Evolutionary conservation across 2,797 vertebrate genomes (phyloP).

Genomic region (Fistularia commersonii): DNA sequence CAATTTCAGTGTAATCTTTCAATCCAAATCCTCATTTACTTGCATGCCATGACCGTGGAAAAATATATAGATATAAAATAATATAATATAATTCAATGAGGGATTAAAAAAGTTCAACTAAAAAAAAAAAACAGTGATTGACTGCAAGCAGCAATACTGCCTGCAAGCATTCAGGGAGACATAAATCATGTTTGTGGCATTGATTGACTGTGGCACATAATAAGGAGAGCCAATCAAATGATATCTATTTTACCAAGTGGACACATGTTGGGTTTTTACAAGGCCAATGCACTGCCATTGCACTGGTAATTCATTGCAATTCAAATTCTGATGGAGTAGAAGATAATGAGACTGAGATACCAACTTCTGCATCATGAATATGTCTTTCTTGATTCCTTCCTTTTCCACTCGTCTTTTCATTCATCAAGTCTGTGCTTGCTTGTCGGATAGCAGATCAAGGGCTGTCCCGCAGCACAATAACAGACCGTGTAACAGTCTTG

Average conservation of each 20-base stretch:
- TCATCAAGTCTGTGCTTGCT: slow-evolving; percentile 23
- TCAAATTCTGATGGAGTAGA: slow-evolving; percentile 55
- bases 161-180: slow-evolving; percentile 65
- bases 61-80: slow-evolving; percentile 5
- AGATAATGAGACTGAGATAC: slow-evolving; percentile 68
- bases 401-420: slow-evolving; percentile 39
- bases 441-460: slow-evolving; percentile 14
- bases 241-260: slow-evolving; percentile 66
- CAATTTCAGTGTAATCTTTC: slow-evolving; percentile 44
- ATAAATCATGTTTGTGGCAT: slow-evolving; percentile 65
- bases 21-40: slow-evolving; percentile 23
- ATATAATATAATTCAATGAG: too few relatives aligned
- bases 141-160: slow-evolving; percentile 54
- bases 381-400: slow-evolving; percentile 46
- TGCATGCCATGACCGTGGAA: slow-evolving; percentile 21
- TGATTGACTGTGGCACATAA: slow-evolving; percentile 75
- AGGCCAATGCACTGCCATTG: slow-evolving; percentile 60
- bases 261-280: slow-evolving; percentile 66
- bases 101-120: too few relatives aligned
- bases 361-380: slow-evolving; percentile 59
- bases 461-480: slow-evolving; percentile 11
- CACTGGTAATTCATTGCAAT: slow-evolving; percentile 74
- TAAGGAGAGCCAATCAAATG: slow-evolving; percentile 75
- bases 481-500: slow-evolving; percentile 10
- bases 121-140: slow-evolving; percentile 24